Evolutionary conservation across 2,797 vertebrate genomes (phyloP).

Genomic region (Urophycis tenuis): DNA sequence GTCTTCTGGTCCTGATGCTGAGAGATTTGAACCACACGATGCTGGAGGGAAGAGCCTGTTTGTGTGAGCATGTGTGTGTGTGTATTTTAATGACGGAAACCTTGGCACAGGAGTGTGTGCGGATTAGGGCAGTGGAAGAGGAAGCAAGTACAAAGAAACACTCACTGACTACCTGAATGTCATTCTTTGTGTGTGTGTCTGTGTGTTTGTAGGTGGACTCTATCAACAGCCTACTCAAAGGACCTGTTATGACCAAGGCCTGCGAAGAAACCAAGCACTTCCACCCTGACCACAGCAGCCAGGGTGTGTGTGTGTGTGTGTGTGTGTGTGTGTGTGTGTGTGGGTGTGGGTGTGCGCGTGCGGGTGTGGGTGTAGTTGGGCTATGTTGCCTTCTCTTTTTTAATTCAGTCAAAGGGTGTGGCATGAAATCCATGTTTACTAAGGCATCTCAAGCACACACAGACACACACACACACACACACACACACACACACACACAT

Average conservation of each 20-base stretch:
- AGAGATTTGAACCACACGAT: slow-evolving; percentile 30
- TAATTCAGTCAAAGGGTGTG: not conserved
- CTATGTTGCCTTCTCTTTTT: not conserved
- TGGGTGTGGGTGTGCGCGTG: not conserved
- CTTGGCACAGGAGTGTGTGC: slow-evolving; percentile 12
- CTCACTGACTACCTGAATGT: slow-evolving; percentile 20
- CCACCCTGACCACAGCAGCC: slow-evolving; percentile 88
- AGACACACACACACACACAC: too few relatives aligned
- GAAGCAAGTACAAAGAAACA: not conserved
- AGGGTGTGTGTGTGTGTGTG: slow-evolving; percentile 68
- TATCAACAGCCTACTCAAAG: slow-evolving; percentile 92
- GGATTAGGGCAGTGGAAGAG: slow-evolving; percentile 9
- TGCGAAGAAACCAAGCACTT: slow-evolving; percentile 97
- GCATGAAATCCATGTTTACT: slow-evolving; percentile 1
- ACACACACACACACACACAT: too few relatives aligned
- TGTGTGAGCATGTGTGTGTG: slow-evolving; percentile 25
- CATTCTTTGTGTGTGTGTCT: slow-evolving; percentile 12
- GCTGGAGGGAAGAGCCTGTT: not conserved
- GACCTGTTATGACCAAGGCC: slow-evolving; percentile 85
- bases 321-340: slow-evolving; percentile 31
- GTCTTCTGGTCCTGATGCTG: slow-evolving; percentile 9
- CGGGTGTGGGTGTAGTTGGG: too few relatives aligned
- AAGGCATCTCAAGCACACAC: too few relatives aligned
- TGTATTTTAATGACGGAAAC: slow-evolving; percentile 13
- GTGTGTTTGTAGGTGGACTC: slow-evolving; percentile 86